Evolutionary conservation across 1,140 invertebrate species (phyloP).

Genomic region (Cydia amplana): DNA sequence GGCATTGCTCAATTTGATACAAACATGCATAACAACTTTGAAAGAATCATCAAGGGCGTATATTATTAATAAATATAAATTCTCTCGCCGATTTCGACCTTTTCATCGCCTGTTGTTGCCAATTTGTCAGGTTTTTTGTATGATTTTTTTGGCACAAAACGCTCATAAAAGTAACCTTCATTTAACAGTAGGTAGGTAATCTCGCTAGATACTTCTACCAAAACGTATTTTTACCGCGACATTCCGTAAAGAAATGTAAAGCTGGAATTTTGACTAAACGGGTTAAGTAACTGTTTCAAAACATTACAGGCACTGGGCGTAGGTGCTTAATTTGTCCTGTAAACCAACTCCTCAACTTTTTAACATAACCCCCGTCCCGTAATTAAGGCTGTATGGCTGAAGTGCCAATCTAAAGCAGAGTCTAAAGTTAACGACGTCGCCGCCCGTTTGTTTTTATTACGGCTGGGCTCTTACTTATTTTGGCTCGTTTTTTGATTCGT

Average conservation of each 20-base stretch:
- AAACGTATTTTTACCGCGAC: not conserved
- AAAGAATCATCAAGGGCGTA: conserved; percentile 51
- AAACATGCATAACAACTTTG: conserved; percentile 44
- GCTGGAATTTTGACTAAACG: not conserved
- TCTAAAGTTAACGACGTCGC: conserved; percentile 18
- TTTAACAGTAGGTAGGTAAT: not conserved
- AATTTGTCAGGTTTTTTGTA: conserved; percentile 6
- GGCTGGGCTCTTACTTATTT: conserved; percentile 2
- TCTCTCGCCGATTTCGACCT: conserved; percentile 3
- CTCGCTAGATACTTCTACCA: not conserved
- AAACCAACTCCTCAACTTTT: conserved; percentile 14
- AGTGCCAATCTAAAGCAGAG: conserved; percentile 16
- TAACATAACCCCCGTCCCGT: not conserved
- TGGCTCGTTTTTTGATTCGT: conserved; percentile 1
- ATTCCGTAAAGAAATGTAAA: not conserved
- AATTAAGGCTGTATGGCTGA: conserved; percentile 5
- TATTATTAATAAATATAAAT: conserved; percentile 34
- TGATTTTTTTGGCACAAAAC: not conserved
- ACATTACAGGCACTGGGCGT: not conserved
- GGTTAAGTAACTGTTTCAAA: not conserved
- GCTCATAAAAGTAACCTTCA: not conserved
- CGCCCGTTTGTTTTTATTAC: conserved; percentile 28
- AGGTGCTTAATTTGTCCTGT: not conserved
- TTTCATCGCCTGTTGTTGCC: conserved; percentile 12
- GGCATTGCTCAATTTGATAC: conserved; percentile 38